Conservation (phyloP, 2,113 vertebrate species). For the Cairina moschata region DNA sequence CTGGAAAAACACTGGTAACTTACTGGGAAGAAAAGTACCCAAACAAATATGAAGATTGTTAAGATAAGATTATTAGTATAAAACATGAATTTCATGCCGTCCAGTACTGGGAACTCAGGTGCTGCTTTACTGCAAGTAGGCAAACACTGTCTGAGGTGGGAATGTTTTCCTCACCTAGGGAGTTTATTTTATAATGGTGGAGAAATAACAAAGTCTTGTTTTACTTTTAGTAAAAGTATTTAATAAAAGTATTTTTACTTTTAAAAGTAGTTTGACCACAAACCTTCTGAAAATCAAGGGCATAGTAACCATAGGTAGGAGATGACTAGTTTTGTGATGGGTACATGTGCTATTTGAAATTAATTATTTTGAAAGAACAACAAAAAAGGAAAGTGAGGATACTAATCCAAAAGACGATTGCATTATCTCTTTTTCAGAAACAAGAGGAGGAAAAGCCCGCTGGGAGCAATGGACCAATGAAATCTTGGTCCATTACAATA, state of each 20-base stretch:
- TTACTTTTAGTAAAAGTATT: too few relatives aligned
- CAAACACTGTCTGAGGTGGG: not conserved
- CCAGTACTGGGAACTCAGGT: not conserved
- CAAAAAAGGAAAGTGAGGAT: not conserved
- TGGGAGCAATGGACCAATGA: not conserved
- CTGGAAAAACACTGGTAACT: not conserved
- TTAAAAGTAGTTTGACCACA: not conserved
- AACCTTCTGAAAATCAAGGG: not conserved
- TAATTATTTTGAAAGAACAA: not conserved
- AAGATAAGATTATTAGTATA: not conserved
- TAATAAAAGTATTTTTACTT: not conserved
- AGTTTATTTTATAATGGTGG: not conserved
- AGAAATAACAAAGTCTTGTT: not conserved
- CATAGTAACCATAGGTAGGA: not conserved
- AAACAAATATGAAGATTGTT: not conserved
- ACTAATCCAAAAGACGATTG: not conserved
- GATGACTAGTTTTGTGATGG: not conserved
- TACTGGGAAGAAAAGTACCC: not conserved
- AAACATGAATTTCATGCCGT: not conserved
- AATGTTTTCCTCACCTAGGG: not conserved
- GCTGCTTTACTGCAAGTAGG: not conserved
- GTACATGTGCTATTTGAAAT: not conserved
- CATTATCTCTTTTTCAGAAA: not conserved
- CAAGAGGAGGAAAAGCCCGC: not conserved
- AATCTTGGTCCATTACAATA: not conserved